These are phyloP conservation scores for Mylabris sibirica DNA, from an alignment of 2,888 invertebrate species.

Conservation along the genomic window DNA sequence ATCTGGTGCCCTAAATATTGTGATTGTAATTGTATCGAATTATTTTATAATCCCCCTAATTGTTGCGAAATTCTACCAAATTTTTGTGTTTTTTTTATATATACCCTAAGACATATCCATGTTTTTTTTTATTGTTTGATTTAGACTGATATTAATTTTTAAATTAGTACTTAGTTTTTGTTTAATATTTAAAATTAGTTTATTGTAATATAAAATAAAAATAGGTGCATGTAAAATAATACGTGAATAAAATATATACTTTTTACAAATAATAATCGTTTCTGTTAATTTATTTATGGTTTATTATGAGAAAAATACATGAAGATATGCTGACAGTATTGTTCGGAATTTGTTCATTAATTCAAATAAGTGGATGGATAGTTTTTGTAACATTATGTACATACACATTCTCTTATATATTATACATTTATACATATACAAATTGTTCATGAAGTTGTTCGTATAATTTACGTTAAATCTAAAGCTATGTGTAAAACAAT, in stretches of 20 bases:
- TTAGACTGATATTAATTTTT: conserved; percentile 39
- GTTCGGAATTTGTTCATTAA: background rate
- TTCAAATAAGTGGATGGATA: conserved; percentile 25
- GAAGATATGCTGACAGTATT: conserved; percentile 22
- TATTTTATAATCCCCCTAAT: background rate
- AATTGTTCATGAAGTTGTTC: conserved; percentile 31
- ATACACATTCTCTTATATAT: conserved; percentile 16
- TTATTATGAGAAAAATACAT: conserved; percentile 21
- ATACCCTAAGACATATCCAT: conserved; percentile 19
- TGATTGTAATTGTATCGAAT: conserved; percentile 22
- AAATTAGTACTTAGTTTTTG: conserved; percentile 24
- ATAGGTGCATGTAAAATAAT: conserved; percentile 28
- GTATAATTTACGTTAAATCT: conserved; percentile 11
- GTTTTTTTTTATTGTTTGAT: conserved; percentile 9
- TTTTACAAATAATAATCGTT: conserved; percentile 21
- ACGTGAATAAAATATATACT: conserved; percentile 32
- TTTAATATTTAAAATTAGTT: background rate
- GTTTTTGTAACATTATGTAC: conserved; percentile 15
- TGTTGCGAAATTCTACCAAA: background rate
- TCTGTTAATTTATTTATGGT: background rate
- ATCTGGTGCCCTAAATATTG: conserved; percentile 34
- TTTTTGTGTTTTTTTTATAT: conserved; percentile 9
- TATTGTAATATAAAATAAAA: conserved; percentile 23
- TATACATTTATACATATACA: conserved; percentile 32
- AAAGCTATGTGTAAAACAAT: conserved; percentile 26